These are phyloP conservation scores for Octodon degus DNA, from an alignment of 2,113 vertebrate species.

Conservation along the genomic window DNA sequence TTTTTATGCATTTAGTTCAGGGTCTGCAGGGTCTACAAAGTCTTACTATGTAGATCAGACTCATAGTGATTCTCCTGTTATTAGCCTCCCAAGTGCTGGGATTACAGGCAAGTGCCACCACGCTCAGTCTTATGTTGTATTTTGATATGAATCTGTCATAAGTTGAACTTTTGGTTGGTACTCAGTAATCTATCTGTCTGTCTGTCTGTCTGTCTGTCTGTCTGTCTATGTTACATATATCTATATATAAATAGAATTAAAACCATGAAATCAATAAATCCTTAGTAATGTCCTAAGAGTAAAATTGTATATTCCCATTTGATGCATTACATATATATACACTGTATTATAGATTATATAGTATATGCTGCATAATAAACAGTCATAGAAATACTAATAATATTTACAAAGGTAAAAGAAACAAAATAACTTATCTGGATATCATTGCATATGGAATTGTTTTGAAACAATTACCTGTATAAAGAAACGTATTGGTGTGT, in stretches of 20 bases:
- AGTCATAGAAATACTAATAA: not conserved
- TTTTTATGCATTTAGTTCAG: no score
- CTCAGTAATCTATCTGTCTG: no score
- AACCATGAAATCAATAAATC: constrained; percentile 33
- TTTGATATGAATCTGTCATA: not conserved
- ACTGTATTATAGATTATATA: not conserved
- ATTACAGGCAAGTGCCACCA: no score
- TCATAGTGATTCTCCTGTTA: no score
- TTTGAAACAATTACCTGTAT: constrained; percentile 88
- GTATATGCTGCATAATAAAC: not conserved
- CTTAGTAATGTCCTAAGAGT: not conserved
- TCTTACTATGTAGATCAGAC: no score
- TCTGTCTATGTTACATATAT: not conserved
- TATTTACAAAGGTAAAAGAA: not conserved
- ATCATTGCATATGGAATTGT: accelerated
- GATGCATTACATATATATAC: not conserved
- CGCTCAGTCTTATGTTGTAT: not conserved
- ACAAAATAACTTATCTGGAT: not conserved
- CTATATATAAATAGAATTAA: not conserved
- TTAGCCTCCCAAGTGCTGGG: no score
- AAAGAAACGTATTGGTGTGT: constrained; percentile 96
- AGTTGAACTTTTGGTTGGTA: not conserved
- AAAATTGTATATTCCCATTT: not conserved
- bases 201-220: no score
- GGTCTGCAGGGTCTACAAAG: no score